Percentiles rank a stretch among this genome's conserved stretches.
Conservation (phyloP, 2,888 invertebrate genomes). For the Dynastes maya region DNA sequence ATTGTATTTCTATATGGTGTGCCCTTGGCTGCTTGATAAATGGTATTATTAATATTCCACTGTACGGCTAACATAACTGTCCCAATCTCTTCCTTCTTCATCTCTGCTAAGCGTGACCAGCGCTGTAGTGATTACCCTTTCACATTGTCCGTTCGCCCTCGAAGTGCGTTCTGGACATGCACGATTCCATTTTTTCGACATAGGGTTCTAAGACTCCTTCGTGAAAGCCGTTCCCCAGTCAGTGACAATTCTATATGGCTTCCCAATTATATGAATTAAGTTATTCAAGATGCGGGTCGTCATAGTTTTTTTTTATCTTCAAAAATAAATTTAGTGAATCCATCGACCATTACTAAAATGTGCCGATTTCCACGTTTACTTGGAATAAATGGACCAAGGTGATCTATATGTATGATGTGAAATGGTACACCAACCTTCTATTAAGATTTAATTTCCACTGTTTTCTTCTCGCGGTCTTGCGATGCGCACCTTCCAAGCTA, state of each 20-base stretch:
- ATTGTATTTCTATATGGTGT: no score
- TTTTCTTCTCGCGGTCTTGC: no score
- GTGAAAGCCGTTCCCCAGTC: not conserved
- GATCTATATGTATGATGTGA: not conserved
- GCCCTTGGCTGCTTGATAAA: not conserved
- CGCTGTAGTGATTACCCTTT: not conserved
- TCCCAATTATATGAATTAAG: not conserved
- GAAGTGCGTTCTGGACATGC: not conserved
- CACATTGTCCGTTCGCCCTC: not conserved
- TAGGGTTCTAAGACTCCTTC: not conserved
- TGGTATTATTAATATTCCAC: not conserved
- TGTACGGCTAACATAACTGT: not conserved
- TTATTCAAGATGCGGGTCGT: not conserved
- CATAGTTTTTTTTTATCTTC: not conserved
- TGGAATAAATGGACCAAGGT: not conserved
- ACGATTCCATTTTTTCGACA: not conserved
- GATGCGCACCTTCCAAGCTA: no score
- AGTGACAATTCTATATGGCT: not conserved
- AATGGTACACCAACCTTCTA: no score
- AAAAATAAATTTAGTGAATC: not conserved
- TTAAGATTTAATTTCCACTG: no score
- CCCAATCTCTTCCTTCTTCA: not conserved
- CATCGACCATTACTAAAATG: not conserved
- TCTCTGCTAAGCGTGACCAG: not conserved
- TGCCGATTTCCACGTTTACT: not conserved